Base-by-base conservation (phyloP, 2,888 invertebrate species). In the Xestobium rufovillosum region DNA sequence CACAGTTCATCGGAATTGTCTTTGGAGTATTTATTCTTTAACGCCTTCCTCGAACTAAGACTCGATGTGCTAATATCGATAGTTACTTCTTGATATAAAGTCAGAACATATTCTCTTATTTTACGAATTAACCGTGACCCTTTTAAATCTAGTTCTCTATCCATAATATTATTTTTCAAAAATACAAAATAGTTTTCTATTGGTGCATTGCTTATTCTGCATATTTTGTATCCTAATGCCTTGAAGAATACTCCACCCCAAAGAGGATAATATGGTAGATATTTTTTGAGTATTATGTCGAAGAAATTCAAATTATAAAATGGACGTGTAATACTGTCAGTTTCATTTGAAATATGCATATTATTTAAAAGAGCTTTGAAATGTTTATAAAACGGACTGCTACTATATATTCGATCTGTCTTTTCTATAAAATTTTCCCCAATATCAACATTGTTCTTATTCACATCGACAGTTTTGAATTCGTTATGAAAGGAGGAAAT, bases 131-230 rank as follows among this genome's bases (percentile, higher is more conserved):
- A n/a, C n/a, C 23, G 23, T 19, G 23, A 19, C 6, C 6, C 6
- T 19, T 19, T 19, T 19, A 19, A 19, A 19, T 19, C n/a, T n/a
- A 8, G 6, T 8, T 19, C 6, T 8, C n/a, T n/a, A 8, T 19
- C n/a, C n/a, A 19, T 8, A 19, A 19, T 19, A 19, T 19, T 19
- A n/a, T 19, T 6, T 19, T 19, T 19, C 6, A 19, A 6, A n/a
- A 19, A 19, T 6, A 6, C 23, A 19, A 19, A 19, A 19, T 19
- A 19, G n/a, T 19, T 19, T n/a, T 19, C 23, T 8, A 19, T 19
- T 19, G 23, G 23, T 19, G 23, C 23, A n/a, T 19, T 19, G n/a
- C 23, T 19, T 19, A 19, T 19, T 19, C 23, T 19, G 23, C n/a
- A 8, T 19, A 8, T n/a, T 19, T 19, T 19, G 23, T n/a, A 19